These are phyloP conservation scores for Actinemys pallida DNA, from an alignment of 2,113 vertebrate species.

Conservation along the genomic window DNA sequence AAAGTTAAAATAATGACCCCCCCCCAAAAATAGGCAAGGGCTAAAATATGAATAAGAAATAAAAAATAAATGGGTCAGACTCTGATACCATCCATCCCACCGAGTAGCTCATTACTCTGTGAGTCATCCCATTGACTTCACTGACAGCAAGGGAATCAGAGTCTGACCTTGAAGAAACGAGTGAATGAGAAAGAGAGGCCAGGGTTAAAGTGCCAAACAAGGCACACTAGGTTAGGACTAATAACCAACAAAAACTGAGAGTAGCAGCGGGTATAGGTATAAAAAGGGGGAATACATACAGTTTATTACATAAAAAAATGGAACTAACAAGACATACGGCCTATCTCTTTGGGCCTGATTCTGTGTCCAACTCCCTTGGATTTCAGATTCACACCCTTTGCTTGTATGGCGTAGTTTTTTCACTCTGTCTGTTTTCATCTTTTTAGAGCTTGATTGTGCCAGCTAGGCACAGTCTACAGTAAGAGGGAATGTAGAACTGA, in stretches of 20 bases:
- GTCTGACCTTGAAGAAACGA: background rate
- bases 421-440: fast-evolving
- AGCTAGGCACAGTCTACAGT: background rate
- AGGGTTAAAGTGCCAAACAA: background rate
- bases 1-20: background rate
- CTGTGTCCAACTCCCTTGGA: background rate
- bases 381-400: background rate
- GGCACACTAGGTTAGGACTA: background rate
- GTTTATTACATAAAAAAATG: too few species aligned
- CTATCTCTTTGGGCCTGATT: background rate
- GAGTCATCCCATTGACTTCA: background rate
- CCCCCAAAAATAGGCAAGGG: background rate
- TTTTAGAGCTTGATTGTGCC: background rate
- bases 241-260: background rate
- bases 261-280: background rate
- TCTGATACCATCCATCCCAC: too few species aligned
- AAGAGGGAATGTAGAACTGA: background rate
- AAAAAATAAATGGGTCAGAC: too few species aligned
- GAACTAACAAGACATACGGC: too few species aligned
- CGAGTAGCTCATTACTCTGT: background rate
- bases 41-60: background rate
- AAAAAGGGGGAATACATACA: too few species aligned
- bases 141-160: background rate
- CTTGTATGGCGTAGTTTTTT: fast-evolving
- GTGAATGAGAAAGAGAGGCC: background rate